Evolutionary conservation across 2,888 invertebrate species (phyloP), one percentile per base, ranked within the genome.

Genomic region (Spodoptera littoralis): DNA sequence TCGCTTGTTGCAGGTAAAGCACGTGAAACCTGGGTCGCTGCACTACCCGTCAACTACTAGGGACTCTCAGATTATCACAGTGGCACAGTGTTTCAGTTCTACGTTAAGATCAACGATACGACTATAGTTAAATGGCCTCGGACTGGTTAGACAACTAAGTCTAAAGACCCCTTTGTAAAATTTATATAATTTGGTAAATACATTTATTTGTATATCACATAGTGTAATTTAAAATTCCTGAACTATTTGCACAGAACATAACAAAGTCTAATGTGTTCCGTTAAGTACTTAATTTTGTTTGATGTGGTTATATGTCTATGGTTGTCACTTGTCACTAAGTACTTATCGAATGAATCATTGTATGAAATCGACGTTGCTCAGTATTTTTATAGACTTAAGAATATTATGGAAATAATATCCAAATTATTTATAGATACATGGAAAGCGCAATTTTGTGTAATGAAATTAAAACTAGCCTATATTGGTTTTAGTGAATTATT

Each of bases 321-420:
- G 84, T 87, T 86, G 86, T 88, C 86, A 79, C 83, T 87, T 86
- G 86, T 89, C 86, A 78, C 84, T 79, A 78, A 82, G 77, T 80
- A 80, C 84, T 85, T 79, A 77, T 83, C 76, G 83, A 87, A 87
- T 76, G 80, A 89, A 85, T 87, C 85, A 87, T 85, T 88, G 89
- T 90, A 89, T 86, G 87, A 86, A 92, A 92, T 89, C 86, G 87
- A 92, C 85, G 86, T 93, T 94, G 93, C 93, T 94, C 93, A 94
- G 93, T 94, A 94, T 94, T 94, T 93, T 92, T 90, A 90, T 93
- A 93, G 92, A 87, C 87, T 82, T 93, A 93, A 91, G 93, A 85
- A 86, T 89, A 90, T 85, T 88, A 87, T 83, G 88, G 84, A 89
- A 86, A 84, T 88, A 84, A 83, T 85, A 88, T 89, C 87, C 84